Evolutionary conservation across 2,797 vertebrate genomes (phyloP), one percentile per base, ranked within the genome.

Genomic region (Poeciliopsis turneri): DNA sequence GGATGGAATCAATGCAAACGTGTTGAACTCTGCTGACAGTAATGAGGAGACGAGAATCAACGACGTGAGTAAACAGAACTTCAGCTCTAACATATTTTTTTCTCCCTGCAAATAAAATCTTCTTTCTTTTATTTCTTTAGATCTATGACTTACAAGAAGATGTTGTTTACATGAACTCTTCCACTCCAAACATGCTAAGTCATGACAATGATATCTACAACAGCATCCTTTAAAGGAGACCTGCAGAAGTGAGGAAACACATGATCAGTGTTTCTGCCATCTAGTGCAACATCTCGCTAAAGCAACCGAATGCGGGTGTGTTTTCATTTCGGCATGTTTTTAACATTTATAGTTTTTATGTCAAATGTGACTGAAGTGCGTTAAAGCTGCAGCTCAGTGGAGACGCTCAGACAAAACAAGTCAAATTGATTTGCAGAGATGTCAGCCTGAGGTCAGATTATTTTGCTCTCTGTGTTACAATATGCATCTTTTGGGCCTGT

Each of bases 111-210:
- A 43, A 30, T 0, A 18, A 6, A 10, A 43, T 2, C 2, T 12
- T 23, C 30, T 28, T 61, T 61, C 12, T 33, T 61, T 28, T 53
- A 25, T 68, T 23, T 30, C 43, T 47, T 80, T 72, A 72, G 79
- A 53, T 72, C 23, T 36, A 72, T 76, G 57, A 10, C 1, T 72
- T 64, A 28, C 4, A 72, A 39, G 73, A 80, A 5, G 49, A 20
- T 55, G 20, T 7, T 9, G 1, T 12, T 57, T 28, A 64, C 25
- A 30, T 59, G 2, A 53, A 30, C 49, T 28, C 59, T 16, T 59
- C 33, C 15, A 1, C 18, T 41, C 43, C 53, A n/a, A 5, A 8
- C 9, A 28, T 0, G 16, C 23, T 13, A 2, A 39, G 11, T 5
- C 20, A 47, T 25, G 4, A 12, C 36, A 72, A 33, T 30, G 39